Evolutionary conservation across 2,888 invertebrate species (phyloP), one percentile per base, ranked within the genome.

Genomic region (Leistus spinibarbis): DNA sequence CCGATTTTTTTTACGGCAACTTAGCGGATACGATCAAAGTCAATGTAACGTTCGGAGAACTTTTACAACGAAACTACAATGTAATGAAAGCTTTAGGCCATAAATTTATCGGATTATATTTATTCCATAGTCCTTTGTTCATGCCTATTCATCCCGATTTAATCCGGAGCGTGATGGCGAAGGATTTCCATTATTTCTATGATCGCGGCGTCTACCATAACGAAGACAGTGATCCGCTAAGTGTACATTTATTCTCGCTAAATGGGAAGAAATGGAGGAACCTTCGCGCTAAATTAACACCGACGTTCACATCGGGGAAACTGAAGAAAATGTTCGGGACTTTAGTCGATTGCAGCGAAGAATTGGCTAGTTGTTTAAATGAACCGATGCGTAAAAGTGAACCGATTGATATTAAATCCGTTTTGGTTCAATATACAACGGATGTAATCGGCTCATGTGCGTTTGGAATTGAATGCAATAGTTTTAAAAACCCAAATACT

Each of bases 221-320:
- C 69, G 89, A 89, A 64, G 82, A 87, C 4, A 85, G 87, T 3
- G 90, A 91, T 81, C 89, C 88, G 0, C 77, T 91, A 17, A 87
- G 89, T 0, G 88, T 85, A 0, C 88, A 89, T 80, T 81, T 92
- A 0, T 90, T 91, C 79, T 85, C 87, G 77, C 80, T 88, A 56
- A 85, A 85, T 57, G 90, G 88, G 0, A 83, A 86, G 9, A 84
- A 86, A 16, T 93, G 93, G 92, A 90, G 88, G 79, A 86, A 84
- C 20, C 81, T 91, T 22, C 86, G 92, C 5, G 78, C 85, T 0
- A 91, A 90, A 78, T 82, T 92, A 79, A 88, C 91, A 0, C 90
- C 91, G 0, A 87, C 89, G 0, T 92, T 92, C 79, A 88, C 91
- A 0, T 87, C 90, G 0, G 89, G 89, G 3, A 91, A 91, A 81